These are phyloP conservation scores for Phyllostomus discolor DNA, from an alignment of 2,113 vertebrate genomes.

Conservation along the genomic window DNA sequence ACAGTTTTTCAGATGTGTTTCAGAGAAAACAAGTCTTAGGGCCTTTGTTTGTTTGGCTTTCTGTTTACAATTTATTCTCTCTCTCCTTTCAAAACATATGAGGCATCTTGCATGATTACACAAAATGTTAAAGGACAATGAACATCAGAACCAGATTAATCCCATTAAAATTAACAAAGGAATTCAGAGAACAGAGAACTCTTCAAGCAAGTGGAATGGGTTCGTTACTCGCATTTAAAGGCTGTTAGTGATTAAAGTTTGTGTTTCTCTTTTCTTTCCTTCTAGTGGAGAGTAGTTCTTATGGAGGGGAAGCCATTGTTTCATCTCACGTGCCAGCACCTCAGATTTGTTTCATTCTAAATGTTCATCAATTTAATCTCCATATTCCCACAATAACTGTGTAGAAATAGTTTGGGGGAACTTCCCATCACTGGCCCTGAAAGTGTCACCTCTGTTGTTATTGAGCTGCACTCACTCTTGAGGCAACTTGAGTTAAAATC, in stretches of 20 bases:
- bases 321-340: not conserved
- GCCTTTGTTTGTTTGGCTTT: conserved; percentile 34
- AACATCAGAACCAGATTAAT: conserved; percentile 34
- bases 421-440: not conserved
- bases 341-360: not conserved
- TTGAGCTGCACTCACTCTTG: not conserved
- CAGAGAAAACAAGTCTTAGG: not conserved
- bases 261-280: not conserved
- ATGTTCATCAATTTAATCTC: not conserved
- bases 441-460: not conserved
- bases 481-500: conserved; percentile 17
- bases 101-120: not conserved
- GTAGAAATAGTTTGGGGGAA: not conserved
- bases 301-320: not conserved
- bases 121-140: conserved; percentile 30
- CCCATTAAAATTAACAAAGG: conserved; percentile 36
- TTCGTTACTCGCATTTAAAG: not conserved
- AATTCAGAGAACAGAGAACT: not conserved
- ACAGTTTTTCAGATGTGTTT: not conserved
- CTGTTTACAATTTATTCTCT: conserved; percentile 16
- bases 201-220: not conserved
- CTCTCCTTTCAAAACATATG: not conserved
- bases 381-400: not conserved
- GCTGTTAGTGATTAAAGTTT: not conserved
- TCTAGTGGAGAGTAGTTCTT: not conserved